Conservation (phyloP, 2,797 vertebrate genomes). For the Pangasius mekongensis region DNA sequence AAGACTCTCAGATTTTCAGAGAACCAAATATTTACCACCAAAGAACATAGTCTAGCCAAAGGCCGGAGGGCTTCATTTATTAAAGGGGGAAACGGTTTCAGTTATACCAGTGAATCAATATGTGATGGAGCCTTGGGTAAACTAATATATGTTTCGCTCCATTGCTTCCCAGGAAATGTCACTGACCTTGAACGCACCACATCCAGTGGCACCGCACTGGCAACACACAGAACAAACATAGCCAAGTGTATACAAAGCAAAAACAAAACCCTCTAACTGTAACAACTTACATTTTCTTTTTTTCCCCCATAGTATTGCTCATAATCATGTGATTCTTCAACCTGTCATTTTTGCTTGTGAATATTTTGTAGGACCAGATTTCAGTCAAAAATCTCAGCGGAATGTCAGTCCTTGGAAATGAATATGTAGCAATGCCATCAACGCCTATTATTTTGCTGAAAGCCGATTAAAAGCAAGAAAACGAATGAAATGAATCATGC, state of each 20-base stretch:
- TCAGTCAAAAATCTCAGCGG: not conserved
- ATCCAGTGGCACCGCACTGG: not conserved
- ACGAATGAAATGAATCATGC: not conserved
- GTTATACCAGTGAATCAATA: conserved; percentile 40
- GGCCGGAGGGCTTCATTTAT: conserved; percentile 28
- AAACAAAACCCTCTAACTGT: not conserved
- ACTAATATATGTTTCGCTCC: conserved; percentile 17
- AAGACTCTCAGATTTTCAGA: conserved; percentile 4
- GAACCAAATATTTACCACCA: conserved; percentile 32
- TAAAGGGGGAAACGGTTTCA: conserved; percentile 26
- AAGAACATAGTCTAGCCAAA: conserved; percentile 22
- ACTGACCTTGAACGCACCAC: conserved; percentile 1
- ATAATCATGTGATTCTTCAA: not conserved
- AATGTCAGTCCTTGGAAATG: not conserved
- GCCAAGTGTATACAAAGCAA: too few relatives aligned
- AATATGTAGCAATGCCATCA: not conserved
- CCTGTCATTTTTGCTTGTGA: not conserved
- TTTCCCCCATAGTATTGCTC: not conserved
- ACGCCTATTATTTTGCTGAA: not conserved
- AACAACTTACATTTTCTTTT: not conserved
- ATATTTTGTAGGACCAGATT: not conserved
- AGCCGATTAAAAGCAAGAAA: not conserved
- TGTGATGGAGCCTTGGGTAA: conserved; percentile 31
- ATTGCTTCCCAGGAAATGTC: conserved; percentile 2
- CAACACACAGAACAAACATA: not conserved